Conservation (phyloP, 1,140 invertebrate species). For the Trichogramma pretiosum region DNA sequence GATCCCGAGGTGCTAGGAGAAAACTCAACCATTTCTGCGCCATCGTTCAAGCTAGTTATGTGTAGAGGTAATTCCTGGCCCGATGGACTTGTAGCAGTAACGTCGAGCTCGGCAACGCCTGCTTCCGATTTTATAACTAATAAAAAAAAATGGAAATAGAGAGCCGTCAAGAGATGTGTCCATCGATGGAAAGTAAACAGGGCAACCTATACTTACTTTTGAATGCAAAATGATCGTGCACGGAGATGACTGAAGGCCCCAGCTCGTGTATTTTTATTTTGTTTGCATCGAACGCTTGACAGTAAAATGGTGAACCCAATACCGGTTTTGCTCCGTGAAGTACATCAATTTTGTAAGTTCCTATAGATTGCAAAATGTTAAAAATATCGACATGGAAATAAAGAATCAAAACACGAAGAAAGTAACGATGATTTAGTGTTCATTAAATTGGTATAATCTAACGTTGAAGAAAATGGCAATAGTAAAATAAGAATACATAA, state of each 20-base stretch:
- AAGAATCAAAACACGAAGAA: not conserved
- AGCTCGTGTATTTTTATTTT: constrained; percentile 66
- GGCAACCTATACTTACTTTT: constrained; percentile 59
- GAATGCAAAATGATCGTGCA: constrained; percentile 76
- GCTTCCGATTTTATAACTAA: constrained; percentile 78
- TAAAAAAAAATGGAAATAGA: not conserved
- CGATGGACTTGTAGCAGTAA: constrained; percentile 80
- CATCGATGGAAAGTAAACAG: no score
- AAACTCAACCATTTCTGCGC: constrained; percentile 72
- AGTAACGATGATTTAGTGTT: not conserved
- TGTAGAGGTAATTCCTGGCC: constrained; percentile 78
- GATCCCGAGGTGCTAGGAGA: constrained; percentile 79
- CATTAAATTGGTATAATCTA: not conserved
- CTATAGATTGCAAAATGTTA: constrained; percentile 35
- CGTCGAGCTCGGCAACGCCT: constrained; percentile 81
- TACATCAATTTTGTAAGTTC: constrained; percentile 76
- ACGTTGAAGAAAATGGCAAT: not conserved
- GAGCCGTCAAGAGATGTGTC: not conserved
- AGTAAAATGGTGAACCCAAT: constrained; percentile 90
- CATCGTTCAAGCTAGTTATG: constrained; percentile 64
- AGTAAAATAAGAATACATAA: not conserved
- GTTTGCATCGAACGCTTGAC: constrained; percentile 86
- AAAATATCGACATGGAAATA: not conserved
- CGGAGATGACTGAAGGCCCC: constrained; percentile 67
- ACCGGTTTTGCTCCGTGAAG: constrained; percentile 84